Conservation (phyloP, 2,113 vertebrate genomes). For the Elaphurus davidianus region DNA sequence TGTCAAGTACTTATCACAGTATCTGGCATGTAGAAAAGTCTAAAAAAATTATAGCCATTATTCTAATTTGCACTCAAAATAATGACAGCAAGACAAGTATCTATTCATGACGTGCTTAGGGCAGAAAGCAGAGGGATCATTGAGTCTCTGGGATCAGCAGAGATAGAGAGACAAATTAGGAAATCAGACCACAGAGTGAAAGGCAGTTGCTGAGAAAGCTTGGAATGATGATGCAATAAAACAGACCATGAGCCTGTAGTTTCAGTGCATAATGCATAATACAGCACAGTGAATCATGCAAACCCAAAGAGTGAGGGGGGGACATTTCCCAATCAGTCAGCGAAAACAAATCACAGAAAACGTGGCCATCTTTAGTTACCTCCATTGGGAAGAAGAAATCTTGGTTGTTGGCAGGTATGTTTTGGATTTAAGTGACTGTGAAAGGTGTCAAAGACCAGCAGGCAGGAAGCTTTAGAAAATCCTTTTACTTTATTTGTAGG, state of each 20-base stretch:
- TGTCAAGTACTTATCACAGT: conserved; percentile 35
- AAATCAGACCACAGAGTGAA: not conserved
- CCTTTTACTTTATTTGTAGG: not conserved
- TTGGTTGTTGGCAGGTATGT: not conserved
- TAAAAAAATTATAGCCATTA: conserved; percentile 28
- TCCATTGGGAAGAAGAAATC: not conserved
- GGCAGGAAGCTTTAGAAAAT: not conserved
- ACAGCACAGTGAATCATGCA: not conserved
- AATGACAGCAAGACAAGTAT: conserved; percentile 8
- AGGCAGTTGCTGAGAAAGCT: not conserved
- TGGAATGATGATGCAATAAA: not conserved
- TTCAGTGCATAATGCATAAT: not conserved
- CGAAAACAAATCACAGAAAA: not conserved
- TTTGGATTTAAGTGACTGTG: not conserved
- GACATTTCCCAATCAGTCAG: not conserved
- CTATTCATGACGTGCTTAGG: not conserved
- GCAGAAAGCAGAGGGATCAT: not conserved
- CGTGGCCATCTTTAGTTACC: not conserved
- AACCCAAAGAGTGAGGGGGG: not conserved
- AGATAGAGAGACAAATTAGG: not conserved
- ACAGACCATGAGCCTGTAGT: not conserved
- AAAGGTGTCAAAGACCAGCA: not conserved
- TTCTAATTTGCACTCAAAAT: conserved; percentile 51
- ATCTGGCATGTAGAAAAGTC: not conserved
- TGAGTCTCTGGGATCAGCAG: not conserved